Base-by-base conservation (phyloP, 2,888 invertebrate species). In the Drosophila testacea region DNA sequence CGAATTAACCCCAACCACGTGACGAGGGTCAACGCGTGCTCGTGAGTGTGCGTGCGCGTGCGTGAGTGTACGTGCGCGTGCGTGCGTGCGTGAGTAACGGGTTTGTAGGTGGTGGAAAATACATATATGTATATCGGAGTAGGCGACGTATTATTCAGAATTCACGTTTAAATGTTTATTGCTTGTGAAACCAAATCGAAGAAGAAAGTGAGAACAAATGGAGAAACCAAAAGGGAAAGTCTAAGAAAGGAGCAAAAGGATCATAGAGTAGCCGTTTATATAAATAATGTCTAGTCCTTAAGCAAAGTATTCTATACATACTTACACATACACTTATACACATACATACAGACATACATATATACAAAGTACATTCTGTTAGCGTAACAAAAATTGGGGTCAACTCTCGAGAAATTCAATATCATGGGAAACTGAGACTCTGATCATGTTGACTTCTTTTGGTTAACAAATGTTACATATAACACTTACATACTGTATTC, bases 91-190 rank as follows among this genome's bases (percentile, higher is more conserved):
- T 41, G 50, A 27, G 32, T 6, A n/a, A 56, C 28, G 41, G 42
- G 1, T 11, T 22, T 22, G 2, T 22, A 3, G 22, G 22, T 1
- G 22, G 13, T 46, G 34, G 38, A 41, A 59, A 11, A 11, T 32
- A 10, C 16, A 44, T 56, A n/a, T 10, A n/a, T 36, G 11, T 13
- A 22, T 32, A 6, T 38, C 44, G 56, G 51, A 41, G 42, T 60
- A 39, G 56, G 59, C 42, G 72, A 48, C 39, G 59, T 54, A 51
- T 67, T 71, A 52, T 67, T 81, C 54, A 55, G 51, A 81, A 80
- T 71, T 73, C 82, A 80, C 74, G 83, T 83, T 80, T 73, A 73
- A 80, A 81, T 83, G 81, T 77, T 80, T 80, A 80, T 80, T 80
- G 80, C 80, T 83, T 80, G 84, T 67, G 32, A 57, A 63, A 44